phyloP scores from a whole-genome alignment of 2,113 vertebrate genomes.

The Triplophysa siluroides region DNA sequence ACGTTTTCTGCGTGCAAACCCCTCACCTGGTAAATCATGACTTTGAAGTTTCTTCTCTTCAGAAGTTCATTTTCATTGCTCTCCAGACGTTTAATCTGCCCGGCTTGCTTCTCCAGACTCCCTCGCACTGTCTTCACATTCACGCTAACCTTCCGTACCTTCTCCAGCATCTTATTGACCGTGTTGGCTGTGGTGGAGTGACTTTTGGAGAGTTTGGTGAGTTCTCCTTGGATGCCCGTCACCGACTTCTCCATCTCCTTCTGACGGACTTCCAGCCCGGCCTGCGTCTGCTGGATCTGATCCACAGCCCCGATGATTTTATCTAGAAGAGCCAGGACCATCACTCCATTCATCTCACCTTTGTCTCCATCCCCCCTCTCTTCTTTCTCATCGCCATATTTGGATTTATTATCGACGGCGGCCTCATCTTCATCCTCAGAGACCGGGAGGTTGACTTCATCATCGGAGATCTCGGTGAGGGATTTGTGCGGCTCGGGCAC shows the following conservation, averaged over 20 bases:
- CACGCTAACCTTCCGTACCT: conserved; percentile 97
- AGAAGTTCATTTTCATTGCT: conserved; percentile 93
- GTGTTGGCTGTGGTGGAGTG: conserved; percentile 91
- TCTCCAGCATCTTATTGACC: conserved; percentile 97
- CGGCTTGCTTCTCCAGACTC: conserved; percentile 94
- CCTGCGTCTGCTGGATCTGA: conserved; percentile 97
- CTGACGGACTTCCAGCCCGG: conserved; percentile 89
- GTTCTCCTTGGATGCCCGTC: conserved; percentile 91
- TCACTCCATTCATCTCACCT: conserved; percentile 87
- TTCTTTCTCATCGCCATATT: conserved; percentile 44
- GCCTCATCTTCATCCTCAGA: conserved; percentile 72
- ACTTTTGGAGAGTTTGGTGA: conserved; percentile 92
- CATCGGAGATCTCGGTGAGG: conserved; percentile 75
- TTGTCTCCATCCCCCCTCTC: conserved; percentile 51
- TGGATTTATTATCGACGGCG: conserved; percentile 44
- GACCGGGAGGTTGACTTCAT: conserved; percentile 70
- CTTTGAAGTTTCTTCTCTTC: conserved; percentile 98
- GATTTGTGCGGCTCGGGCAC: conserved; percentile 53
- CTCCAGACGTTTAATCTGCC: conserved; percentile 96
- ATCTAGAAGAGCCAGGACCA: conserved; percentile 94
- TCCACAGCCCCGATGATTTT: conserved; percentile 98
- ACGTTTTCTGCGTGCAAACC: background rate
- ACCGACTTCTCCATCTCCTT: conserved; percentile 95
- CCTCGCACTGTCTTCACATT: conserved; percentile 94
- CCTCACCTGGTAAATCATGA: conserved; percentile 91